Percentiles rank a stretch among this genome's conserved stretches.
Conservation (phyloP, 2,888 invertebrate genomes). For the Eulithis testata region DNA sequence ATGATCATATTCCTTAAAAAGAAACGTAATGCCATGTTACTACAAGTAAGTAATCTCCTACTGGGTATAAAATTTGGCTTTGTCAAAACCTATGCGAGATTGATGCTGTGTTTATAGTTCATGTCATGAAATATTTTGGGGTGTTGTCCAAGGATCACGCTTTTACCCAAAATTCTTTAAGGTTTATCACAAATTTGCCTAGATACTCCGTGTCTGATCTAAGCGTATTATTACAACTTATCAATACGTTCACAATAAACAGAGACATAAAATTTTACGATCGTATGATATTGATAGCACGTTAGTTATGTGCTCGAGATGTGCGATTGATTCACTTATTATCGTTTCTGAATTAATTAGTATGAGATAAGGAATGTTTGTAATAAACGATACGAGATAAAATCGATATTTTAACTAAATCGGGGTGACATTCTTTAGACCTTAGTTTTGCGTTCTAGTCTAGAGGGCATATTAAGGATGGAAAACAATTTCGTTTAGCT, state of each 20-base stretch:
- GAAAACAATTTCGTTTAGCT: no score
- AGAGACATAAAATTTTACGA: constrained; percentile 48
- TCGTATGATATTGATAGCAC: constrained; percentile 38
- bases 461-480: no score
- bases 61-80: background rate
- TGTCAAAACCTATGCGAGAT: background rate
- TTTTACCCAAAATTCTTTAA: background rate
- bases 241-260: constrained; percentile 34
- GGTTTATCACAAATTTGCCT: background rate
- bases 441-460: no score
- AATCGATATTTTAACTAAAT: background rate
- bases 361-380: constrained; percentile 20
- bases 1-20: background rate
- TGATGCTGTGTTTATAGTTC: background rate
- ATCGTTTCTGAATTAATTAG: constrained; percentile 30
- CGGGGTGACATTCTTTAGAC: background rate
- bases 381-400: background rate
- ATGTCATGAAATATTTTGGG: constrained; percentile 1
- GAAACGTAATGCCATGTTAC: no score
- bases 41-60: background rate
- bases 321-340: constrained; percentile 28
- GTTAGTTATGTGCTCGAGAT: constrained; percentile 37
- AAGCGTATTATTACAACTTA: constrained; percentile 10
- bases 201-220: no score
- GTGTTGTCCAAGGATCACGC: constrained; percentile 2